Conservation (phyloP, 92 coral and sea anemone genomes). For the Heliopora coerulea region DNA sequence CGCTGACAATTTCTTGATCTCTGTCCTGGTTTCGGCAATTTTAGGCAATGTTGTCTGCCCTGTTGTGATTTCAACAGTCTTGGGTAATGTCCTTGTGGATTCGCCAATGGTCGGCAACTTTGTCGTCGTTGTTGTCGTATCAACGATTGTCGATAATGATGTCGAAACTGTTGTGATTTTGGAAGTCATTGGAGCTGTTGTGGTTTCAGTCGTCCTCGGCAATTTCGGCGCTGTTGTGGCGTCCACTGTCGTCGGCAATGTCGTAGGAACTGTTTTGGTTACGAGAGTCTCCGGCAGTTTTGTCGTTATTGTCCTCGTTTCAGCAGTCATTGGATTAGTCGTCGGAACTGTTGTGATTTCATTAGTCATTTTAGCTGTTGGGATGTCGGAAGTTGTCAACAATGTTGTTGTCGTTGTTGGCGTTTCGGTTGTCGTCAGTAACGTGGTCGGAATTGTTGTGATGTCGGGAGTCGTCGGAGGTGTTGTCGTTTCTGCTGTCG, state of each 20-base stretch:
- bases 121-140: conserved; percentile 1
- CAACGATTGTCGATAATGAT: conserved; percentile 3
- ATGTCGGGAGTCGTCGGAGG: conserved; percentile 4
- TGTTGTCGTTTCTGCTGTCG: background rate
- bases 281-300: no score
- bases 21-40: conserved; percentile 1
- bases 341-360: conserved; percentile 7
- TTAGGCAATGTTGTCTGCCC: background rate
- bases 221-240: background rate
- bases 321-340: background rate
- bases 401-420: background rate
- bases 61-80: background rate
- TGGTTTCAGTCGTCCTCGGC: conserved; percentile 9
- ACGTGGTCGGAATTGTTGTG: conserved; percentile 1
- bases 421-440: background rate
- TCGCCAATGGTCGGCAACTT: background rate
- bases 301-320: conserved; percentile 1
- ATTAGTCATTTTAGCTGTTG: background rate
- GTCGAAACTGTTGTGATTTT: conserved; percentile 1
- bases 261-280: background rate
- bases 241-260: background rate
- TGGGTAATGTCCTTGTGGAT: no score
- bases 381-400: conserved; percentile 3
- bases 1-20: no score
- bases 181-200: conserved; percentile 9